Percentiles rank a stretch among this genome's conserved stretches.
These are phyloP conservation scores for Amazona vittata DNA, from an alignment of 2,113 vertebrate genomes.

Conservation along the genomic window DNA sequence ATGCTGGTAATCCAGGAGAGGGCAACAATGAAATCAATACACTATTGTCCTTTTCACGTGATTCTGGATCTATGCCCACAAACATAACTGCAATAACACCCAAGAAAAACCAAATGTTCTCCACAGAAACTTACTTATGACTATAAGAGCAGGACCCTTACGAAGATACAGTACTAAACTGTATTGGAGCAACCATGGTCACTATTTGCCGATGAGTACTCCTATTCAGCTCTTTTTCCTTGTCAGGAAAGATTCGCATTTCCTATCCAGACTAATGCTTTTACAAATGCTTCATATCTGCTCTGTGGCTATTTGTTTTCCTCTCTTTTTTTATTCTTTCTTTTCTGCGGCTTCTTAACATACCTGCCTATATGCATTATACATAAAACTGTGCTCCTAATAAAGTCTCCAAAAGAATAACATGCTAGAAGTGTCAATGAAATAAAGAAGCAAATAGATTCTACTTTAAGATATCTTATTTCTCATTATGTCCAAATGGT, in stretches of 20 bases:
- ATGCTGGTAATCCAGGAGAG: background rate
- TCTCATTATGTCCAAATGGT: background rate
- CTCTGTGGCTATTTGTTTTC: background rate
- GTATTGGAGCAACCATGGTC: background rate
- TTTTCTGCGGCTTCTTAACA: background rate
- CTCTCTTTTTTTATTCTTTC: background rate
- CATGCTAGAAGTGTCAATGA: background rate
- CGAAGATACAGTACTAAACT: background rate
- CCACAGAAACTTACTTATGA: background rate
- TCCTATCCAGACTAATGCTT: background rate
- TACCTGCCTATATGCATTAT: background rate
- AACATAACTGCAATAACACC: background rate
- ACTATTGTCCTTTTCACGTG: background rate
- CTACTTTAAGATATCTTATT: background rate
- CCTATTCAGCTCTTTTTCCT: background rate
- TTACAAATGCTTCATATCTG: background rate
- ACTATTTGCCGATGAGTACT: background rate
- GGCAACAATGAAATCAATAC: background rate
- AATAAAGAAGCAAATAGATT: constrained; percentile 18
- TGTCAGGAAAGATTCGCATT: background rate
- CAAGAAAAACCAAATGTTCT: background rate
- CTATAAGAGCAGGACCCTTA: background rate
- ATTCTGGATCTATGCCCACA: background rate
- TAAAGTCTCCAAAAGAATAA: background rate
- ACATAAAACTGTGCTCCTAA: background rate